These are phyloP conservation scores for Mesodorylaimus sp. DNA, from an alignment of 2,888 invertebrate genomes.

Conservation along the genomic window DNA sequence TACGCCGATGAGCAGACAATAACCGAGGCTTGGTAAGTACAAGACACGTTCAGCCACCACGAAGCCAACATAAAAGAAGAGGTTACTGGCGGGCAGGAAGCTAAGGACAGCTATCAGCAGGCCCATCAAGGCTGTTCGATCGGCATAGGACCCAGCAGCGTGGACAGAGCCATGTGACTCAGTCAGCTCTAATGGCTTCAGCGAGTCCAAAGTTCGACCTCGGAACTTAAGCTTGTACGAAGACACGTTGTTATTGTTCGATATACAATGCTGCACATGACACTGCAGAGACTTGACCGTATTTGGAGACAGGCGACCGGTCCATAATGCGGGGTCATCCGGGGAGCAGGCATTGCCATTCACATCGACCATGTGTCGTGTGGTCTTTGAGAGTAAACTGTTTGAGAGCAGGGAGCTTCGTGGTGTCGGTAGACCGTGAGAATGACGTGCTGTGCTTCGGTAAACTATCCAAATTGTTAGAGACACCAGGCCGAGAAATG, in stretches of 20 bases:
- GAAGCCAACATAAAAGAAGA: conserved; percentile 68
- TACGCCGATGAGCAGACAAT: conserved; percentile 45
- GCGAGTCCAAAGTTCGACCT: not conserved
- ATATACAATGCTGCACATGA: not conserved
- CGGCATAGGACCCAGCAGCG: not conserved
- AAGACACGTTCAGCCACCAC: conserved; percentile 69
- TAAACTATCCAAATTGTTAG: not conserved
- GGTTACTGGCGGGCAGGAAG: conserved; percentile 63
- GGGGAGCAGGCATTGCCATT: not conserved
- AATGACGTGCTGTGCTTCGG: not conserved
- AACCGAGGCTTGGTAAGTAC: conserved; percentile 62
- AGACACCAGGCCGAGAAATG: no score
- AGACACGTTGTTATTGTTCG: not conserved
- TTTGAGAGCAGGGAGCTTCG: no score
- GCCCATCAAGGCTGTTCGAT: not conserved
- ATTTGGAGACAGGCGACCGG: no score
- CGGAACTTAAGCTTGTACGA: not conserved
- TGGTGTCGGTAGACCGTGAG: not conserved
- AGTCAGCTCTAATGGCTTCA: not conserved
- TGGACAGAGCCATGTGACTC: no score
- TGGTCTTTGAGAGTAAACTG: no score
- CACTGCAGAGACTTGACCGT: no score
- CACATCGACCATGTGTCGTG: not conserved
- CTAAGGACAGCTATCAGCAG: conserved; percentile 43
- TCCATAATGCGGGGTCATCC: no score